Base-by-base conservation (phyloP, 2,797 vertebrate species). In the Peromyscus melanophrys region DNA sequence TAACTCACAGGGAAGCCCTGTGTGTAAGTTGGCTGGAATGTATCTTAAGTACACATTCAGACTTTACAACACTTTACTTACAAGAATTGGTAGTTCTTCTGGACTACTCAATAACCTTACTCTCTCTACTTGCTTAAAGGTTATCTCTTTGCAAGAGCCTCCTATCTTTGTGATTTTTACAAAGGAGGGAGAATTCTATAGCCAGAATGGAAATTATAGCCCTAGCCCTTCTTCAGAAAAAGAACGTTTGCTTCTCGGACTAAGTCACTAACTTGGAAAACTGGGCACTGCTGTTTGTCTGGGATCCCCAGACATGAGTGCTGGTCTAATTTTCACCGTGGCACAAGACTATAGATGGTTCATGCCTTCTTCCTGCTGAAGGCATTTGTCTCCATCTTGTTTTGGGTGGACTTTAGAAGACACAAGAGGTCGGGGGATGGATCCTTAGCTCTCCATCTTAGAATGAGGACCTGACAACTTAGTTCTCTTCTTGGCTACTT, bases 371-470 rank as follows among this genome's bases (percentile, higher is more conserved):
- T 89, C 43, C 67, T 93, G 63, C 31, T 57, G 23, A 10, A 43
- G 40, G 21, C 81, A 11, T 82, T 81, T 91, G 87, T 77, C 81
- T 93, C 92, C 31, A 10, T 87, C 7, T 40, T 92, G n/a, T 89
- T 95, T 91, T 59, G 57, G 43, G 52, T 69, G 84, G 83, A 16
- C 59, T 82, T 93, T 85, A 82, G 55, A 86, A 92, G 89, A 31
- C 89, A 85, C 40, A 34, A 23, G 31, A 37, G 6, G 34, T 89
- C 23, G 14, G 55, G 89, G 73, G 34, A 43, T 43, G 40, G 65
- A 59, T 92, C 69, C 82, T 94, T 83, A 55, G 85, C 73, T 27
- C 31, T 86, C 40, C 55, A 83, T 83, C 55, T 82, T 83, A 46
- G 95, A 93, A 89, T 82, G 34, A 83, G 67, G 93, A 21, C 59